A percentile compares a stretch with the other conserved stretches of the same genome.
Evolutionary conservation across 2,113 vertebrate genomes (phyloP).

Genomic region (Falcunculus frontatus): DNA sequence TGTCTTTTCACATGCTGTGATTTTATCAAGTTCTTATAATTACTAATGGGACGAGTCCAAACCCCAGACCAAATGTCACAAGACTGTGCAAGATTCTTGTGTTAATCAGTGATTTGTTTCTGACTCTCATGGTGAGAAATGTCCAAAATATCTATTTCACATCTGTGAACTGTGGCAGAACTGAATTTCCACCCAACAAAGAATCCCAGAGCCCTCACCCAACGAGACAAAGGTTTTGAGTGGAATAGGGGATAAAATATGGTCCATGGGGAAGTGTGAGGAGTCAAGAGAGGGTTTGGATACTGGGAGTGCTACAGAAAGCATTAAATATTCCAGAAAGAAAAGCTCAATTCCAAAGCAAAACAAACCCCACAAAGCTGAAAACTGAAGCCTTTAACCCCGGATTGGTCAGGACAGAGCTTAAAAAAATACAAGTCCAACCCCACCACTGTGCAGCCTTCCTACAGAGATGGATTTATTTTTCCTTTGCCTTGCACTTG

Average conservation of each 20-base stretch:
- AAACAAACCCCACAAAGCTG: background rate
- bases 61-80: background rate
- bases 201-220: background rate
- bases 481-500: background rate
- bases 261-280: background rate
- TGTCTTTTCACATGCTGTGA: conserved; percentile 12
- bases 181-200: background rate
- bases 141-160: background rate
- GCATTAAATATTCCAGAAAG: background rate
- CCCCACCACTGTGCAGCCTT: background rate
- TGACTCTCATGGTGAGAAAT: background rate
- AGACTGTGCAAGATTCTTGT: background rate
- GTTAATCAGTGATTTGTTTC: background rate
- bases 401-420: background rate
- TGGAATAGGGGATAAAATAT: background rate
- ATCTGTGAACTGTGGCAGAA: background rate
- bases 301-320: background rate
- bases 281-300: background rate
- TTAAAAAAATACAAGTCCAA: background rate
- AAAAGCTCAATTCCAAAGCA: background rate
- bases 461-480: background rate
- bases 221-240: background rate
- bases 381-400: background rate
- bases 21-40: background rate
- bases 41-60: background rate